Evolutionary conservation across 2,888 invertebrate genomes (phyloP).

Genomic region (Nephrotoma appendiculata): DNA sequence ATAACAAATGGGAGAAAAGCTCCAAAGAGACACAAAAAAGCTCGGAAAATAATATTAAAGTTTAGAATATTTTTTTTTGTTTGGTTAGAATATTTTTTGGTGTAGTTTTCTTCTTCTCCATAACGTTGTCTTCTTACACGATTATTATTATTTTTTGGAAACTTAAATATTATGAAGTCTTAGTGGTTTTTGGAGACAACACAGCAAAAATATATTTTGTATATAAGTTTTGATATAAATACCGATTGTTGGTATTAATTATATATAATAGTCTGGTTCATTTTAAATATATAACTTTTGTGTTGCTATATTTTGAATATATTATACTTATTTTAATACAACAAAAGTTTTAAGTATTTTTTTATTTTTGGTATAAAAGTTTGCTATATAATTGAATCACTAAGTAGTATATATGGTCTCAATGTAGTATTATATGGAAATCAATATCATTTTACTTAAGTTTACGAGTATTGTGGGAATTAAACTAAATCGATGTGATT

Average conservation of each 20-base stretch:
- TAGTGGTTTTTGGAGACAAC: background rate
- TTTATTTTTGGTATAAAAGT: background rate
- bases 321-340: background rate
- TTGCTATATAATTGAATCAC: background rate
- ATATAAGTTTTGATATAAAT: background rate
- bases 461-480: background rate
- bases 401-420: background rate
- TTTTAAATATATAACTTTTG: background rate
- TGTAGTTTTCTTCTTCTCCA: background rate
- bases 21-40: background rate
- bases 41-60: background rate
- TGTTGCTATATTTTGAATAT: background rate
- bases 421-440: background rate
- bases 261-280: background rate
- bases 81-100: background rate
- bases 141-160: background rate
- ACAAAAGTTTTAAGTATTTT: background rate
- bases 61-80: background rate
- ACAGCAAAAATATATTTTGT: background rate
- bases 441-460: background rate
- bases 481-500: background rate
- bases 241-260: background rate
- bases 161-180: background rate
- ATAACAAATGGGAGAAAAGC: background rate
- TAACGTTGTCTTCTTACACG: background rate